Percentiles rank a stretch among this genome's conserved stretches.
These are phyloP conservation scores for Graphium colonna DNA, from an alignment of 2,888 invertebrate species.

Conservation along the genomic window DNA sequence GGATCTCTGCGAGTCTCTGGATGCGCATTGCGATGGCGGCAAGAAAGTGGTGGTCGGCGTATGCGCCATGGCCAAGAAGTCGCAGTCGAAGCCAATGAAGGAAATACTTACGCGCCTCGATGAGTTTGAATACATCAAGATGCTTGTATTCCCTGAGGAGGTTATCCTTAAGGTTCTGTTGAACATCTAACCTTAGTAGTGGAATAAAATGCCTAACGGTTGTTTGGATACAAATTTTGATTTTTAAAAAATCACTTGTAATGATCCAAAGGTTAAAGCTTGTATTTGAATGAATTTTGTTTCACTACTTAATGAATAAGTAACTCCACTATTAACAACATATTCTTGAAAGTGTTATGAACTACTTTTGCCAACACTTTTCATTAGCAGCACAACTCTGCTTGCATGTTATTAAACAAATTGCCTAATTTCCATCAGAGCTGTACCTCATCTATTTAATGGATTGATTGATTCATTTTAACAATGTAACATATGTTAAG, in stretches of 20 bases:
- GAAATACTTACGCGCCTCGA: constrained; percentile 97
- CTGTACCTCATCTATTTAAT: constrained; percentile 11
- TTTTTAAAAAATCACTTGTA: not conserved
- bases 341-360: constrained; percentile 11
- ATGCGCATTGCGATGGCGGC: constrained; percentile 81
- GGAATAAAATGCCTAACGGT: constrained; percentile 60
- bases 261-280: not conserved
- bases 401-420: constrained; percentile 17
- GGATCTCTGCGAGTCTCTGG: constrained; percentile 85
- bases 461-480: constrained; percentile 3
- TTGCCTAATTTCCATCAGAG: constrained; percentile 14
- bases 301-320: constrained; percentile 16
- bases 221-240: not conserved
- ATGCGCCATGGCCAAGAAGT: constrained; percentile 99
- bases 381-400: constrained; percentile 18
- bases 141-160: constrained; percentile 96
- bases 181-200: constrained; percentile 69
- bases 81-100: constrained; percentile 99
- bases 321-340: constrained; percentile 16
- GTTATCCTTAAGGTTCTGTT: constrained; percentile 93
- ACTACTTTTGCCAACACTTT: constrained; percentile 14
- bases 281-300: constrained; percentile 16
- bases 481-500: not conserved
- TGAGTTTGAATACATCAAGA: constrained; percentile 97
- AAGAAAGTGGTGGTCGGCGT: constrained; percentile 98